Evolutionary conservation across 2,888 invertebrate species (phyloP).

Genomic region (Gasteruption jaculator): DNA sequence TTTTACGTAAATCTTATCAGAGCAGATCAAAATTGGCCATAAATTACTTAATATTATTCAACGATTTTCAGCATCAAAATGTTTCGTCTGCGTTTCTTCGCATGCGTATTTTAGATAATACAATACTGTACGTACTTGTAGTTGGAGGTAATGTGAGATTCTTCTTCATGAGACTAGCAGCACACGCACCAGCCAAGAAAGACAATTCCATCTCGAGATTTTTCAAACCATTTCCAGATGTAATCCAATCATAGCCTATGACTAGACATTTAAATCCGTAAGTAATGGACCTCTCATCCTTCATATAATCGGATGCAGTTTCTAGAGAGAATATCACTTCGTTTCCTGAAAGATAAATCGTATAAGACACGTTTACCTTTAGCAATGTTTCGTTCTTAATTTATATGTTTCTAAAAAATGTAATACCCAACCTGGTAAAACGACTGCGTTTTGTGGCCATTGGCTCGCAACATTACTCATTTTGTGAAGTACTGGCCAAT

Average conservation of each 20-base stretch:
- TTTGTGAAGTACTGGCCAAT: conserved; percentile 66
- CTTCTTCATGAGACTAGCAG: conserved; percentile 82
- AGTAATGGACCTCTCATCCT: conserved; percentile 77
- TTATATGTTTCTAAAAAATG: neutral
- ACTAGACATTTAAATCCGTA: conserved; percentile 79
- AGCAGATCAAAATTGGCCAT: conserved; percentile 1
- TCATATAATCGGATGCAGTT: conserved; percentile 91
- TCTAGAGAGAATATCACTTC: conserved; percentile 93
- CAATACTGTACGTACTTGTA: conserved; percentile 52
- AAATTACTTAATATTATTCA: too few species aligned
- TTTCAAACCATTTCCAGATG: conserved; percentile 55
- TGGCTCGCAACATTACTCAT: conserved; percentile 62
- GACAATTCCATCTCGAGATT: conserved; percentile 87
- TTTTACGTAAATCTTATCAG: neutral
- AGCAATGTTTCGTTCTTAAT: neutral
- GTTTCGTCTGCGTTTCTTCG: too few species aligned
- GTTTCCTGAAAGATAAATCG: conserved; percentile 70
- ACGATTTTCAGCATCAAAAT: too few species aligned
- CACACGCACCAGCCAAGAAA: conserved; percentile 87
- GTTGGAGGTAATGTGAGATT: conserved; percentile 66
- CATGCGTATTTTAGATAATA: too few species aligned
- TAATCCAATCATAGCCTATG: conserved; percentile 77
- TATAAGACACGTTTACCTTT: too few species aligned
- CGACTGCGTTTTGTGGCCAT: conserved; percentile 84
- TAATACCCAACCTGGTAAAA: conserved; percentile 64